Base-by-base conservation (phyloP, 2,888 invertebrate genomes). In the Falcaria lacertinaria region DNA sequence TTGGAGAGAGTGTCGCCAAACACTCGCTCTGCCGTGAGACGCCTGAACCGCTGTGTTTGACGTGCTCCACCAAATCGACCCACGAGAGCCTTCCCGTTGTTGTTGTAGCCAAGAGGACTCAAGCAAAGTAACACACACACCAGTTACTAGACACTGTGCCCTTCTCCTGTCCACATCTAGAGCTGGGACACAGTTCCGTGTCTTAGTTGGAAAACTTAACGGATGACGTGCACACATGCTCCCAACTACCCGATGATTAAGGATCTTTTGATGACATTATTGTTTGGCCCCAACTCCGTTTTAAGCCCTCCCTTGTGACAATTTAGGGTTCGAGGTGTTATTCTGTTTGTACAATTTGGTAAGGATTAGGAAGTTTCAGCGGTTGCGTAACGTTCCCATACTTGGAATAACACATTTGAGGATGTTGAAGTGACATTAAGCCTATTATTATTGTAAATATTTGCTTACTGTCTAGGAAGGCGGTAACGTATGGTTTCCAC, bases 1-100 rank as follows among this genome's bases (percentile, higher is more conserved):
- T 60, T 75, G 52, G 67, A 64, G 66, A 60, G 70, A 74, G 74
- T 77, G 73, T 78, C 65, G 64, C 54, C 74, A 75, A 79, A 80
- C 75, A 79, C 72, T 75, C 57, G 54, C 56, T 52, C 58, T 57
- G 52, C 53, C 59, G 58, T 55, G 61, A 65, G 68, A 58, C 65
- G 66, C 67, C 52, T 64, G 69, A 68, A 66, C 69, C 64, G 59
- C 69, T 72, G 71, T 78, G 74, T 79, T 71, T 77, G 79, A 72
- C 62, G 65, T 73, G 57, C 68, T 64, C 59, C 68, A 60, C 65
- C 62, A 74, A 74, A 75, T 76, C 73, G 77, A 72, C 63, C 69
- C 60, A 61, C 60, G 57, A 77, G 77, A 50, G 69, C 74, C 57
- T 74, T 74, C 54, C 48, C 54, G 50, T 43, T 52, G 60, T 59